A percentile compares a stretch with the other conserved stretches of the same genome.
Evolutionary conservation across 2,797 vertebrate species (phyloP).

Genomic region (Rhinichthys osculus): DNA sequence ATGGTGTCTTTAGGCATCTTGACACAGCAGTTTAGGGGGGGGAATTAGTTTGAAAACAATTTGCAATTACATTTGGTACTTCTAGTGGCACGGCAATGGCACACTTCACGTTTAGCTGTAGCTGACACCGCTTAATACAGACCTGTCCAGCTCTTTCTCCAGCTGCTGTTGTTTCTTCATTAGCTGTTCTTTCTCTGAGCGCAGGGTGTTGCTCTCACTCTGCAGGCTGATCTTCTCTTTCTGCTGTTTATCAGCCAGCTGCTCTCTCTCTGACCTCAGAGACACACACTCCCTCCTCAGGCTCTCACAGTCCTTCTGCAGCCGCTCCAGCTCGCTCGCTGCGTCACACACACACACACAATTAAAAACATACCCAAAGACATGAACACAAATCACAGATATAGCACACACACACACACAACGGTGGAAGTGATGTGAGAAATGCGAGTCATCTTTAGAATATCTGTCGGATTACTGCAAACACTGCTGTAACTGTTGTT

Average conservation of each 20-base stretch:
- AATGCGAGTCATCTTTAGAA: conserved; percentile 36
- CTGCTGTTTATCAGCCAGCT: conserved; percentile 84
- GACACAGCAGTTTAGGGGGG: neutral
- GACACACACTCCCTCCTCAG: conserved; percentile 77
- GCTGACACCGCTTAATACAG: conserved; percentile 56
- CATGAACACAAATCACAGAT: neutral
- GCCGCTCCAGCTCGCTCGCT: conserved; percentile 88
- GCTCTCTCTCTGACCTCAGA: conserved; percentile 81
- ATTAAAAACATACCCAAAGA: neutral
- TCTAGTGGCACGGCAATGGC: neutral
- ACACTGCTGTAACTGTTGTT: conserved; percentile 7
- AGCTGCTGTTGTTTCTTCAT: conserved; percentile 86
- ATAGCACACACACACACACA: neutral
- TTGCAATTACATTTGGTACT: neutral
- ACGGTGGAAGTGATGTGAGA: conserved; percentile 32
- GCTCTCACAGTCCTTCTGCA: conserved; percentile 84
- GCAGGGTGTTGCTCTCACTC: conserved; percentile 80
- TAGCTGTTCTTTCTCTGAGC: conserved; percentile 79
- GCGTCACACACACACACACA: conserved; percentile 33
- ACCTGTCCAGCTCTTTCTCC: conserved; percentile 91
- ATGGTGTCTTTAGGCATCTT: neutral
- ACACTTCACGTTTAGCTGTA: neutral
- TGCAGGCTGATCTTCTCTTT: conserved; percentile 86
- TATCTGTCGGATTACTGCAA: conserved; percentile 26
- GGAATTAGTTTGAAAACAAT: neutral